Evolutionary conservation across 1,140 invertebrate species (phyloP), one percentile per base, ranked within the genome.

Genomic region (Panonychus citri): DNA sequence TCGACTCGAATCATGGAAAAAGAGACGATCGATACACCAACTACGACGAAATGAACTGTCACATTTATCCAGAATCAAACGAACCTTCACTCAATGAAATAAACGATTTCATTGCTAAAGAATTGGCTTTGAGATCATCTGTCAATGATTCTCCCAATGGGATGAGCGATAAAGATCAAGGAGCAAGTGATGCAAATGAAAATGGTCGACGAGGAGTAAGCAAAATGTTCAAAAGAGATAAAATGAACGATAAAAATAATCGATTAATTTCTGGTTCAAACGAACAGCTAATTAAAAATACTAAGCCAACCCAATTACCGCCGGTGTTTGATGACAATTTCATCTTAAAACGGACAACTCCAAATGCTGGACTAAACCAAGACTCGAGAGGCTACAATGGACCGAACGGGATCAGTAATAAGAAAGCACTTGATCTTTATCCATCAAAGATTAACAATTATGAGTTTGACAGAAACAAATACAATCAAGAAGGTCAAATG

Each of bases 311-410:
- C 24, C 3, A 27, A 8, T 13, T 42, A 5, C 27, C 30, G 7
- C 30, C 53, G 5, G 15, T 19, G 3, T 58, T 59, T 51, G 59
- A 60, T 59, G 58, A 60, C 15, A 60, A 60, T 37, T 60, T 60
- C 30, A 60, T 60, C 13, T 40, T 60, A 17, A 60, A 54, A 58
- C 34, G 59, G 24, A 28, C 21, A 5, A 58, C 56, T 43, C 59
- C 59, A 39, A 60, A 54, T 19, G 59, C 59, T 3, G 59, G 59
- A 3, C 40, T 60, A 25, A 55, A n/a, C n/a, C n/a, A n/a, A n/a
- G n/a, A n/a, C n/a, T 10, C 12, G 57, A 12, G 12, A 12, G 12
- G 39, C 39, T n/a, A n/a, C n/a, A n/a, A 34, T 34, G 30, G 30
- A 34, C 12, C 30, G 12, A 34, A 34, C 12, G 12, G 12, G 5